Evolutionary conservation across 2,888 invertebrate genomes (phyloP).

Genomic region (Melanostoma scalare): DNA sequence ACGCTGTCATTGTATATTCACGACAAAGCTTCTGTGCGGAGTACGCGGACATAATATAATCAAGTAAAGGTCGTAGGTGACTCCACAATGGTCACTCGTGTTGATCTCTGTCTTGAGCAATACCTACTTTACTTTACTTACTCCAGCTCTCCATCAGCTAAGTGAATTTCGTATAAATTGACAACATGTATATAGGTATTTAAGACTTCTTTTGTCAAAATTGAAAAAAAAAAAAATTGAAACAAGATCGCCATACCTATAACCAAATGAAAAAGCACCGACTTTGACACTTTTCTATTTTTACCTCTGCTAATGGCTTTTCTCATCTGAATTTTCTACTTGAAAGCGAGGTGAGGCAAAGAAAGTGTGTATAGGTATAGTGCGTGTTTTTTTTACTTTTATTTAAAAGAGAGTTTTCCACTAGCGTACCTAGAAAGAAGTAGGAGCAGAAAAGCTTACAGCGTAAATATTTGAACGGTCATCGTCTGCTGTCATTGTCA

Average conservation of each 20-base stretch:
- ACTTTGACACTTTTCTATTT: constrained; percentile 47
- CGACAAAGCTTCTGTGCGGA: constrained; percentile 9
- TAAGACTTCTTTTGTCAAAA: too few species aligned
- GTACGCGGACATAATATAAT: constrained; percentile 18
- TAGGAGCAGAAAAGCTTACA: constrained; percentile 17
- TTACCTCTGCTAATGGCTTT: constrained; percentile 14
- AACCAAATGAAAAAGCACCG: constrained; percentile 32
- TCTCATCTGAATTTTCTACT: too few species aligned
- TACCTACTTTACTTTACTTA: not conserved
- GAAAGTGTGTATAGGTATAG: too few species aligned
- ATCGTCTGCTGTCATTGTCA: constrained; percentile 27
- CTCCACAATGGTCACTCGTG: constrained; percentile 48
- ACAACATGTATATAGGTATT: not conserved
- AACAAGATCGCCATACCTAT: too few species aligned
- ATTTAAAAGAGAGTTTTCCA: too few species aligned
- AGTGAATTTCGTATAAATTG: not conserved
- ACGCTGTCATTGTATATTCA: not conserved
- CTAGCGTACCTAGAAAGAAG: too few species aligned
- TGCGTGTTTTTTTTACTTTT: too few species aligned
- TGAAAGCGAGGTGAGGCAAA: too few species aligned
- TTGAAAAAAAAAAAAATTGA: too few species aligned
- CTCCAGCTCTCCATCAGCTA: not conserved
- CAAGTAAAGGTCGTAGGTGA: constrained; percentile 64
- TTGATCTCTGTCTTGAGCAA: constrained; percentile 54
- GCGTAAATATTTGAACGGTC: constrained; percentile 47